A percentile compares a stretch with the other conserved stretches of the same genome.
These are phyloP conservation scores for Psilopsiagon aymara DNA, from an alignment of 2,113 vertebrate genomes.

Conservation along the genomic window DNA sequence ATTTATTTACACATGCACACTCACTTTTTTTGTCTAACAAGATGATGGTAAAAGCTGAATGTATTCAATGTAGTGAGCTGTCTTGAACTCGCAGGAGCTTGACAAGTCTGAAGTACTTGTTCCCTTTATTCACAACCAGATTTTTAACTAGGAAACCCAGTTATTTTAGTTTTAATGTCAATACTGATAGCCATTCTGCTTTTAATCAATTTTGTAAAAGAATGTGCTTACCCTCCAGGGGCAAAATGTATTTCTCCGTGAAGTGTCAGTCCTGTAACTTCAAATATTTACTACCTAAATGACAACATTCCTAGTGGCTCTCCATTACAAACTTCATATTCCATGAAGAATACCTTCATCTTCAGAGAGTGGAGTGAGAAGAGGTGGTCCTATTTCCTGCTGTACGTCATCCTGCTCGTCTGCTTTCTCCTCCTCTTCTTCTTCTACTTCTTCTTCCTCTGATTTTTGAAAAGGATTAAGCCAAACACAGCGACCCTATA, in stretches of 20 bases:
- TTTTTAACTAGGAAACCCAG: neutral
- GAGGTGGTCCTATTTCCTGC: conserved; percentile 88
- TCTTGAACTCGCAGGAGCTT: neutral
- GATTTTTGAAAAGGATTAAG: conserved; percentile 82
- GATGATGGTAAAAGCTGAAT: neutral
- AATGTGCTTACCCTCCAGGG: neutral
- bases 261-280: neutral
- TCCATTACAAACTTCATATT: neutral
- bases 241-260: neutral
- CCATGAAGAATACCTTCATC: conserved; percentile 83
- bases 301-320: neutral
- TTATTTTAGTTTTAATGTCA: neutral
- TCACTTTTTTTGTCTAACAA: neutral
- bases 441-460: conserved; percentile 43
- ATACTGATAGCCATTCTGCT: neutral
- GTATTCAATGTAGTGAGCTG: neutral
- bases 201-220: neutral
- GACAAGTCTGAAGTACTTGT: neutral
- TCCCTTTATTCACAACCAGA: neutral
- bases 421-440: conserved; percentile 78
- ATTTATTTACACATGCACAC: neutral
- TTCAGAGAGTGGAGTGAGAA: conserved; percentile 90
- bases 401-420: conserved; percentile 72
- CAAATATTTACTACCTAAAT: neutral
- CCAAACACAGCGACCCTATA: conserved; percentile 92